These are phyloP conservation scores for Nasonia giraulti DNA, from an alignment of 1,140 invertebrate species.

Conservation along the genomic window DNA sequence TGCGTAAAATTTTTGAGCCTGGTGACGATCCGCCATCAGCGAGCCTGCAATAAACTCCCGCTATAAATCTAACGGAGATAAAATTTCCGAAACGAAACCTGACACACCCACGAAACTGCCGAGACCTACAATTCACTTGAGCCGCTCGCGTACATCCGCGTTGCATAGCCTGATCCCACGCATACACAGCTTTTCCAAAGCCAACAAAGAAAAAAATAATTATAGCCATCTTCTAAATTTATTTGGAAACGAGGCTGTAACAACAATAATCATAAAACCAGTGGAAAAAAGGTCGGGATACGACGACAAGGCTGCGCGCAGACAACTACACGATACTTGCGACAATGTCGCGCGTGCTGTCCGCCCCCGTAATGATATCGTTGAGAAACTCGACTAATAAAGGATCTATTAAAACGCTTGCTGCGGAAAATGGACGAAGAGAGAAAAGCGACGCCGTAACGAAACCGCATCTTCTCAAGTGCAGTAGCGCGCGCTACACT, in stretches of 20 bases:
- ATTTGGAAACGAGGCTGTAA: neutral
- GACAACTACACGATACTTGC: conserved; percentile 10
- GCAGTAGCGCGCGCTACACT: conserved; percentile 53
- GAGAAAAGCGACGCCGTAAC: conserved; percentile 14
- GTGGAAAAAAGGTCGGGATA: neutral
- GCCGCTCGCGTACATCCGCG: too few relatives aligned
- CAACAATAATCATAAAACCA: too few relatives aligned
- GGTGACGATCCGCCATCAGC: neutral
- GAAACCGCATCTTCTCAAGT: conserved; percentile 62
- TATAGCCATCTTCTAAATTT: conserved; percentile 23
- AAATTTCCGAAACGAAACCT: neutral
- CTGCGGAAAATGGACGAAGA: conserved; percentile 36
- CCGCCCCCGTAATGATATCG: conserved; percentile 22
- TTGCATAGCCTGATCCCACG: too few relatives aligned
- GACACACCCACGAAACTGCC: neutral
- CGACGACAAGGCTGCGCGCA: neutral
- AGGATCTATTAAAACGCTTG: conserved; percentile 56
- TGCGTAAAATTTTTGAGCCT: conserved; percentile 3
- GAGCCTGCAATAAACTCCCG: neutral
- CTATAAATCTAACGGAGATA: neutral
- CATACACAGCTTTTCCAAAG: too few relatives aligned
- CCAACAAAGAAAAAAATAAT: conserved; percentile 4
- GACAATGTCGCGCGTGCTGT: conserved; percentile 24
- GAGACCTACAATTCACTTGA: neutral
- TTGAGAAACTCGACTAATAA: conserved; percentile 60